Evolutionary conservation across 2,797 vertebrate species (phyloP), one percentile per base, ranked within the genome.

Genomic region (Picus viridis): DNA sequence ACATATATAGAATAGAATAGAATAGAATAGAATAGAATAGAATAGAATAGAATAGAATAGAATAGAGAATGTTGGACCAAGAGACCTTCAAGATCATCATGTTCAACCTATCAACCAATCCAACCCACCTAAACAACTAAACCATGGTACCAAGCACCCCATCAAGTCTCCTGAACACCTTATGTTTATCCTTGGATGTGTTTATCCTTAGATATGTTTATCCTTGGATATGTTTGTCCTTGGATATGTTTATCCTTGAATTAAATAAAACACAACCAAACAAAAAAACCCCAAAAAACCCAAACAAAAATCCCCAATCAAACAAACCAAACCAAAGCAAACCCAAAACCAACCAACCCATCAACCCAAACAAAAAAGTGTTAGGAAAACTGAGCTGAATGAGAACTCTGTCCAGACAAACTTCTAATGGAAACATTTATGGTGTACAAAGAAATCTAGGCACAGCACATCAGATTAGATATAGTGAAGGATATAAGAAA

Each of bases 401-500:
- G 13, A 92, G 26, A 96, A 73, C 8, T 27, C 54, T 69, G 29
- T 56, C 24, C 30, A 87, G 49, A 75, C n/a, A 79, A 54, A 64
- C 34, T 64, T 75, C 8, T 68, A 86, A 92, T 30, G 93, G 68
- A 93, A 96, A 89, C 30, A 76, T 29, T 56, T 36, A 83, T n/a
- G 6, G 7, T 83, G 49, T 54, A 51, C 36, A 83, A 29, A 91
- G 47, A 10, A 91, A 41, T 56, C 78, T 68, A 91, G 59, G 34
- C 78, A 92, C 32, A 94, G 88, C 27, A 43, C 53, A 90, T 78
- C 13, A 12, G 16, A 30, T 89, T 93, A 93, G 71, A 90, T 89
- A 78, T 82, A 85, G 86, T 23, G 39, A 64, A 80, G 91, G 95
- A 87, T 79, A 57, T 73, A 89, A 73, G 68, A 73, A 94, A 94